Percentiles rank a stretch among this genome's conserved stretches.
phyloP scores from a whole-genome alignment of 92 coral and sea anemone genomes.

The Palythoa grandis region DNA sequence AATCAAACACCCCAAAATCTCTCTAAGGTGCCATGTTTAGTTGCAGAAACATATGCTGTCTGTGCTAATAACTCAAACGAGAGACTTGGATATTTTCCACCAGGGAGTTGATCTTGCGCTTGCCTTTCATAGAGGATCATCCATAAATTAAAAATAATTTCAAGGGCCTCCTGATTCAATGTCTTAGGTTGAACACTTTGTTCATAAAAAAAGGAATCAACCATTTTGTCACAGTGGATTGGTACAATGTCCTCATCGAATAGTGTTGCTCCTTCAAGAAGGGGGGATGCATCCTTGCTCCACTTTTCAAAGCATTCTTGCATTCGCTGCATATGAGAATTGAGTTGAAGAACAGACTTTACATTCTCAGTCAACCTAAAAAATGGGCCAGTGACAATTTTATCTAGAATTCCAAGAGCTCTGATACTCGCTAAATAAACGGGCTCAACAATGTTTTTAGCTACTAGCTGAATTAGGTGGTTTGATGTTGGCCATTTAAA shows the following conservation, averaged over 20 bases:
- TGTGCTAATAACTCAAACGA: slow-evolving; percentile 48
- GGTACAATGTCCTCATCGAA: slow-evolving; percentile 50
- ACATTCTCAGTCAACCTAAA: slow-evolving; percentile 37
- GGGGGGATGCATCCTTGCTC: slow-evolving; percentile 52
- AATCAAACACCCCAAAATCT: slow-evolving; percentile 43
- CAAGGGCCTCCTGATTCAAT: slow-evolving; percentile 55
- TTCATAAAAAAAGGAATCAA: not conserved
- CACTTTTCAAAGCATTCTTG: slow-evolving; percentile 48
- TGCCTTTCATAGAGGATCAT: slow-evolving; percentile 30
- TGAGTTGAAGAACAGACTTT: slow-evolving; percentile 45
- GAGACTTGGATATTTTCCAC: slow-evolving; percentile 51
- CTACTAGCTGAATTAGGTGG: slow-evolving; percentile 37
- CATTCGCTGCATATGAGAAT: slow-evolving; percentile 47
- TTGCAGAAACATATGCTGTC: slow-evolving; percentile 51
- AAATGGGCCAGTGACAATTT: slow-evolving; percentile 50
- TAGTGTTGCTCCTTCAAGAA: slow-evolving; percentile 48
- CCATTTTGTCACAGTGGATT: slow-evolving; percentile 45
- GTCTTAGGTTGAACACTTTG: slow-evolving; percentile 33
- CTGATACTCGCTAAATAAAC: slow-evolving; percentile 41
- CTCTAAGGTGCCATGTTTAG: slow-evolving; percentile 55
- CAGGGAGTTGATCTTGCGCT: slow-evolving; percentile 27
- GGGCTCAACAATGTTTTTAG: slow-evolving; percentile 36
- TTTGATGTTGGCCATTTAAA: slow-evolving; percentile 36
- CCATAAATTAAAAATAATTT: slow-evolving; percentile 47
- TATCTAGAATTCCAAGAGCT: slow-evolving; percentile 47